phyloP scores from a whole-genome alignment of 2,113 vertebrate species.

The Burhinus oedicnemus region DNA sequence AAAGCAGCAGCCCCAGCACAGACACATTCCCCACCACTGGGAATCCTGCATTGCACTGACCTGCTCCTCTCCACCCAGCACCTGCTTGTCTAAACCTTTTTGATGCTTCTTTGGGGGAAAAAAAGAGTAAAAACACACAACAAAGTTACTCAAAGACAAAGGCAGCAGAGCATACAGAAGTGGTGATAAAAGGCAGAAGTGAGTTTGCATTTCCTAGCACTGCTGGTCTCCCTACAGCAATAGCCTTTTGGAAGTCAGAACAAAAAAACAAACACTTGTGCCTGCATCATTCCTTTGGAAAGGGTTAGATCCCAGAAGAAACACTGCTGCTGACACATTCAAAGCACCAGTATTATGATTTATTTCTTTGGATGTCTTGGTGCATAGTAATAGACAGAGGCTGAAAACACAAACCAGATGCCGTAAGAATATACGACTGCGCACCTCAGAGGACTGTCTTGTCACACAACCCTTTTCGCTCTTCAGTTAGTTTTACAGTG shows the following conservation, averaged over 20 bases:
- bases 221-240: neutral
- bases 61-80: neutral
- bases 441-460: neutral
- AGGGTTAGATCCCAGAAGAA: neutral
- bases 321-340: neutral
- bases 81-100: neutral
- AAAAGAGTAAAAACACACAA: neutral
- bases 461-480: neutral
- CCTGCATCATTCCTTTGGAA: neutral
- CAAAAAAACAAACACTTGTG: neutral
- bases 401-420: neutral
- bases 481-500: neutral
- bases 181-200: neutral
- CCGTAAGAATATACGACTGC: neutral
- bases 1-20: neutral
- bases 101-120: neutral
- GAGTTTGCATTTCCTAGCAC: neutral
- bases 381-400: neutral
- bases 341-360: neutral
- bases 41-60: neutral
- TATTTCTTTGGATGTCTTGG: neutral
- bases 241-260: neutral
- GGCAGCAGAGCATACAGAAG: neutral
- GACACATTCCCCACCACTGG: accelerated
- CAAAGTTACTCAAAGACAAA: neutral